Base-by-base conservation (phyloP, 2,888 invertebrate genomes). In the Bellardia bayeri region DNA sequence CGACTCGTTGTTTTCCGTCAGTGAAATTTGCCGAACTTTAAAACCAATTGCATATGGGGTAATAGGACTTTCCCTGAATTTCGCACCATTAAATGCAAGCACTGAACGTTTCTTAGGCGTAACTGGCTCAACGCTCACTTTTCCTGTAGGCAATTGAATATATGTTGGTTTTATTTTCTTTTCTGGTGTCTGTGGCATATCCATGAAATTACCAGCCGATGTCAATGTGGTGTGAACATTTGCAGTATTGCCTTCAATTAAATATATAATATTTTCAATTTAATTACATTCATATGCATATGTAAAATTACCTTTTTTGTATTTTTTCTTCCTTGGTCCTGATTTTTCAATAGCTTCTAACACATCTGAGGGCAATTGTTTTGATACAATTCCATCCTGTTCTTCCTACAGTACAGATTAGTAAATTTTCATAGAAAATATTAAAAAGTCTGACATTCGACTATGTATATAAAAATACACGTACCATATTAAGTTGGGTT, bases 101-200 rank as follows among this genome's bases (percentile, higher is more conserved):
- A 68, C 78, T 30, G 89, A 86, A 68, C 90, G 90, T 2, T 82
- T 87, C 8, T 54, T 88, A 6, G 93, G 93, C 0, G 93, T 91
- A 6, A 89, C 49, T 3, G 91, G 91, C 87, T 92, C 92, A 6
- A 93, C 92, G 30, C 89, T 85, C 3, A 93, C 90, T n/a, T 89
- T 89, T n/a, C 93, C 93, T 11, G 91, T 90, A 3, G 90, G 80
- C 40, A 91, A 89, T 37, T 90, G 89, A 23, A 92, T 89, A 45
- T 89, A 79, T 49, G 72, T 71, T n/a, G 16, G 9, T 11, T 54
- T 54, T n/a, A 79, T 86, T 40, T 76, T 89, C 45, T 86, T 88
- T 42, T 87, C 51, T 9, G 88, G 88, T 23, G 86, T 68, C 6
- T 86, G 58, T 0, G 86, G 87, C 9, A 84, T 69, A 33, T 88